Base-by-base conservation (phyloP, 2,113 vertebrate genomes). In the Mirounga angustirostris region DNA sequence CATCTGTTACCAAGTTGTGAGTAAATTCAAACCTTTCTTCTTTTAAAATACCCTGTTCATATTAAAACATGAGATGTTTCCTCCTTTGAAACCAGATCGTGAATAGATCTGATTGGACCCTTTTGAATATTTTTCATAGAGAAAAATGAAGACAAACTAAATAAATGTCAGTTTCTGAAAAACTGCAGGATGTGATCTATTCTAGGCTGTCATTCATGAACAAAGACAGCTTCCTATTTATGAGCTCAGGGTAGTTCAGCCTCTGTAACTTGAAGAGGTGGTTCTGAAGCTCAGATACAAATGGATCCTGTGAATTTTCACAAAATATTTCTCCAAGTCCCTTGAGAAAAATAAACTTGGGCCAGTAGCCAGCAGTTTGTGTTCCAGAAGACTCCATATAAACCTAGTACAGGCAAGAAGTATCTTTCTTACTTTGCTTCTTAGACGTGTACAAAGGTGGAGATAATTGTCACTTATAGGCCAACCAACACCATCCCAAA, bases 211-310 rank as follows among this genome's bases (percentile, higher is more conserved):
- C 61, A 69, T 40, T 91, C 50, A 80, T 21, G 61, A 12, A 22
- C 15, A 30, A 59, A 56, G 6, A 73, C 21, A 67, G 7, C 22
- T 89, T 93, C 11, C 18, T 67, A 24, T 46, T 89, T 54, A 52
- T 33, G 87, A 50, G 12, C 26, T 69, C 86, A 5, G 21, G 18
- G 18, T 33, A 67, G 6, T 86, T 36, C 56, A 69, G 28, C 36
- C 11, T 90, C 21, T 50, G 6, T 28, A n/a, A 67, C 65, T 85
- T 84, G 50, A 74, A 87, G 28, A 76, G 26, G 19, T 22, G 33
- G n/a, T 80, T 85, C 76, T 90, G 22, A 94, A 96, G 21, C 15
- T 89, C 81, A 95, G 16, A 84, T 54, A 58, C n/a, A 94, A 84
- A 84, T 61, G 36, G 30, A 52, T 73, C 24, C 67, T 71, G 30